Base-by-base conservation (phyloP, 2,797 vertebrate species). In the Schizopygopsis pylzovi region DNA sequence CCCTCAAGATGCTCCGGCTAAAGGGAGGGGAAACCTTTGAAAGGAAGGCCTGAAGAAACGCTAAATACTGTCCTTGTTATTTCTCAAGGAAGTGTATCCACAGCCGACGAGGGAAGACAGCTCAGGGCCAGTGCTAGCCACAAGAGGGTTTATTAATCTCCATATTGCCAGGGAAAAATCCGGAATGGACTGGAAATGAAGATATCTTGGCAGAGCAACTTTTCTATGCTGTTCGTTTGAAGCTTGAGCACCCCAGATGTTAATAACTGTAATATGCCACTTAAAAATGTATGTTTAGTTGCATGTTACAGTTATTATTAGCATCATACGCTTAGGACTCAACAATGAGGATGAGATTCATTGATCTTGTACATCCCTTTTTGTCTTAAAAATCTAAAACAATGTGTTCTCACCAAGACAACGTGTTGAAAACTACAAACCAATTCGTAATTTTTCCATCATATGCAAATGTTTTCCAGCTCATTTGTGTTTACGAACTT, bases 71-170 rank as follows among this genome's bases (percentile, higher is more conserved):
- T 93, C 73, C 93, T 90, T 92, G 92, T 94, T 94, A 93, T 94
- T 94, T 93, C 91, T 92, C 91, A 93, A 90, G 91, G 93, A 94
- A 94, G 89, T 92, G 92, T 94, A 89, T 95, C 92, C 91, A 94
- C 88, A 94, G 94, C 92, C 93, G 93, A 92, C 88, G 94, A 73
- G 43, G 81, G 88, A 81, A 92, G 90, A 87, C 87, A 28, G 82
- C 43, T 83, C 83, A 56, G 54, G 52, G 83, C 83, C 81, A 63
- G 68, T 67, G 63, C 65, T 70, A 59, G 73, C 89, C 85, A 83
- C 79, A 83, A 78, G 72, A 63, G 82, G 72, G 81, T 63, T 86
- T 87, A 76, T 84, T 84, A 79, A 82, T 78, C 25, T 84, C 83
- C 83, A 67, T 43, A 79, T 59, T 28, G 75, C 83, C 54, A 81